Conservation (phyloP, 2,888 invertebrate genomes). For the Steromphala cineraria region DNA sequence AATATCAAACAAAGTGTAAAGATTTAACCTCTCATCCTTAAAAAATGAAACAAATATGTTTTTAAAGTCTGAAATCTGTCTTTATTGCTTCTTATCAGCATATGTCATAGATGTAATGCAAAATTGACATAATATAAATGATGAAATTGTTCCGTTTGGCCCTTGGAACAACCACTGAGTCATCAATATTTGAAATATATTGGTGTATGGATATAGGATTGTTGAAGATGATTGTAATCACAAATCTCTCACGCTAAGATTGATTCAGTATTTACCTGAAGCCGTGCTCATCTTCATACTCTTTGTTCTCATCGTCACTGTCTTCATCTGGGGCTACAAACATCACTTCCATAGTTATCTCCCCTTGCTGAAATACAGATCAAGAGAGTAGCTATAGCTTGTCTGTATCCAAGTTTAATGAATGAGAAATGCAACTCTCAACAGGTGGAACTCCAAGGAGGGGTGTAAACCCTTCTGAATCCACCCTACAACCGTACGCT, state of each 20-base stretch:
- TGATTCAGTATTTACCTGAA: slow-evolving; percentile 63
- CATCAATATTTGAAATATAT: too few species aligned
- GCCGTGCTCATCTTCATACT: slow-evolving; percentile 73
- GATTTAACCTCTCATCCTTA: too few species aligned
- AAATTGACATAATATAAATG: neutral
- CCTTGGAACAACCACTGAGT: too few species aligned
- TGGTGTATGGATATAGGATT: too few species aligned
- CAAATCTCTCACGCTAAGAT: neutral
- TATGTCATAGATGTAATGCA: neutral
- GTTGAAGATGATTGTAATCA: neutral
- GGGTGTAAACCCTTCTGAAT: too few species aligned
- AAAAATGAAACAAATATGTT: too few species aligned
- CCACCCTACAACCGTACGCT: too few species aligned
- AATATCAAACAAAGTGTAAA: too few species aligned
- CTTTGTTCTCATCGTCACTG: slow-evolving; percentile 76
- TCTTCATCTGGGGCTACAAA: slow-evolving; percentile 84
- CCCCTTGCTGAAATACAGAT: slow-evolving; percentile 78
- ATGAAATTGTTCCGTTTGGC: too few species aligned
- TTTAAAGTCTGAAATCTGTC: too few species aligned
- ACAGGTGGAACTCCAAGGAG: neutral
- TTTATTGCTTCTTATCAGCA: too few species aligned
- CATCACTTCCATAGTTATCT: slow-evolving; percentile 86
- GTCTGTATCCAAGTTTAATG: neutral
- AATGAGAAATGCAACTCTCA: neutral
- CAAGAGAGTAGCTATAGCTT: neutral